Base-by-base conservation (phyloP, 2,888 invertebrate species). In the Teinopalpus imperialis region DNA sequence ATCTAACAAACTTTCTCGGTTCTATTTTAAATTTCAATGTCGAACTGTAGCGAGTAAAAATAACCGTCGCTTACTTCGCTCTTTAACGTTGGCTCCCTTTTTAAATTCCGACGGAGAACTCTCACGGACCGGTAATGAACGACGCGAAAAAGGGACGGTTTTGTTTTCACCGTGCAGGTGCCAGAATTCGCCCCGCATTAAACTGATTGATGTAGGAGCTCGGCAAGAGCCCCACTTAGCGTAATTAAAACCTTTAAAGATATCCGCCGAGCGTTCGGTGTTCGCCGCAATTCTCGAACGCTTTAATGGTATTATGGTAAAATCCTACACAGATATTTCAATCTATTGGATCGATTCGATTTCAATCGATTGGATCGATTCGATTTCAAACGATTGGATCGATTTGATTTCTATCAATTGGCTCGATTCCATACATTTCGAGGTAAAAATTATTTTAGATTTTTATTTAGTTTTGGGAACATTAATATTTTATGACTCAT, bases 191-290 rank as follows among this genome's bases (percentile, higher is more conserved):
- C 56, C 49, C 56, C 61, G 65, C 80, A 81, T 82, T 82, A 81
- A 81, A 63, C 65, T 72, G 79, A 85, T 86, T 82, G 81, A 81
- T 74, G 75, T 65, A 59, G 64, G 59, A 52, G 55, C 60, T 56
- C 57, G 63, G 53, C 52, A 52, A 50, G 54, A 56, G 61, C 52
- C 54, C 66, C 81, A 85, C 85, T 86, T 77, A 79, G 65, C 66
- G 70, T 82, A 82, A 86, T 86, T 86, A 86, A 83, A 79, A 78
- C 75, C 76, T 76, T 77, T 74, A 75, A 77, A 61, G 79, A 73
- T 78, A 78, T 70, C 71, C 72, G 63, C 59, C 56, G 68, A 67
- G 67, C 59, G 54, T 69, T 69, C 63, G 61, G 68, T 12, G 66
- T 69, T 57, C 51, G 55, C 61, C 66, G 51, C 66, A 58, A 62